phyloP scores from a whole-genome alignment of 2,888 invertebrate genomes.

The Lydus trimaculatus region DNA sequence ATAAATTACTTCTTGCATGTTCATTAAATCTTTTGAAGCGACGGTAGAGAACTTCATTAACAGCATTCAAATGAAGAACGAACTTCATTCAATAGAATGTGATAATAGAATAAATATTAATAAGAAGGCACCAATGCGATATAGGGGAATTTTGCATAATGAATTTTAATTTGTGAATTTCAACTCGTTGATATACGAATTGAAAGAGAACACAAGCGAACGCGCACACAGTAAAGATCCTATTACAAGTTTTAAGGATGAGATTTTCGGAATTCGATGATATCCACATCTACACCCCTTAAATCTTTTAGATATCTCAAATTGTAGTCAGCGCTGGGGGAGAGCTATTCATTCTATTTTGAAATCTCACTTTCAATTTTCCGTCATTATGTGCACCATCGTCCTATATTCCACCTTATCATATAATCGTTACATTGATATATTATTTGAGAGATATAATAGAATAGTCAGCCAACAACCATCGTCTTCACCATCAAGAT shows the following conservation, averaged over 20 bases:
- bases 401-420: not conserved
- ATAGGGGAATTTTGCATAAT: constrained; percentile 26
- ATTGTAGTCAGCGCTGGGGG: constrained; percentile 12
- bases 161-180: constrained; percentile 19
- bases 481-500: constrained; percentile 28
- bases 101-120: constrained; percentile 30
- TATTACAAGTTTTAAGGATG: not conserved
- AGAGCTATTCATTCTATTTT: constrained; percentile 18
- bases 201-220: not conserved
- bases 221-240: not conserved
- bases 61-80: constrained; percentile 3
- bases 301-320: constrained; percentile 17
- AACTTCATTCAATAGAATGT: constrained; percentile 24
- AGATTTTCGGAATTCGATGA: constrained; percentile 14
- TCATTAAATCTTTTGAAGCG: not conserved
- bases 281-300: constrained; percentile 12
- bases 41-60: constrained; percentile 5
- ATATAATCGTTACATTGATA: not conserved
- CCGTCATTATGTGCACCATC: constrained; percentile 13
- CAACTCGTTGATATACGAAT: constrained; percentile 5
- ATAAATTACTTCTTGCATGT: not conserved
- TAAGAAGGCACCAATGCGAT: constrained; percentile 22
- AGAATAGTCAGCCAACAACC: not conserved
- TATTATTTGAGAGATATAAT: not conserved
- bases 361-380: constrained; percentile 32